Conservation (phyloP, 2,888 invertebrate genomes). For the Strigamia crassipes region DNA sequence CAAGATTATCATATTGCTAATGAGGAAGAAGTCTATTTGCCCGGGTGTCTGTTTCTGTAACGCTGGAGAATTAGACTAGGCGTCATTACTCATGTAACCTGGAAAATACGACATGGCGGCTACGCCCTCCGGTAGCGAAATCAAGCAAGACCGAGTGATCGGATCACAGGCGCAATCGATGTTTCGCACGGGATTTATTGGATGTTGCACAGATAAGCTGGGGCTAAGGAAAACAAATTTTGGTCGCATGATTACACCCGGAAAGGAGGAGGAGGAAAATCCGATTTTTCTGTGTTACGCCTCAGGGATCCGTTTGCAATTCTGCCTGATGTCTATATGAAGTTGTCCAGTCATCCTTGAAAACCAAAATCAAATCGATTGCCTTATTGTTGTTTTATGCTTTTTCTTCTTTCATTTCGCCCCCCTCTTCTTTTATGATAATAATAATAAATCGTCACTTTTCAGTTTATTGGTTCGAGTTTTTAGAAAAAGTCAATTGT, state of each 20-base stretch:
- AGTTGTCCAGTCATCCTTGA: conserved; percentile 10
- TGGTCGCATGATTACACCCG: conserved; percentile 30
- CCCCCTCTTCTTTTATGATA: neutral
- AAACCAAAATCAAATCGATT: neutral
- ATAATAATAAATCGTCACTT: neutral
- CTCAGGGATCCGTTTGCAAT: conserved; percentile 18
- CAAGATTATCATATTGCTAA: conserved; percentile 22
- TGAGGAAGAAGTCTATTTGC: neutral
- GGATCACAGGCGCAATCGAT: conserved; percentile 30
- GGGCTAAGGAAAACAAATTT: conserved; percentile 30
- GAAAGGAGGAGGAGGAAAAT: conserved; percentile 6
- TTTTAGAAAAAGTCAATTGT: neutral
- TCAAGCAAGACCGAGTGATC: conserved; percentile 20
- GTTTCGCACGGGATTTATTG: conserved; percentile 30
- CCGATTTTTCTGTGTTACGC: conserved; percentile 26
- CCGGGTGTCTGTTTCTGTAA: neutral
- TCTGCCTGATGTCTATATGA: conserved; percentile 22
- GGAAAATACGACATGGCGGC: neutral
- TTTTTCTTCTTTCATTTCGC: neutral
- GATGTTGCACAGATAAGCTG: conserved; percentile 30
- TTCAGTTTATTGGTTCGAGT: neutral
- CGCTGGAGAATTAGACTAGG: neutral
- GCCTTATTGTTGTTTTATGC: neutral
- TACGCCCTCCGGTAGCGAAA: conserved; percentile 17
- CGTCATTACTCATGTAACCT: neutral